Evolutionary conservation across 2,888 invertebrate species (phyloP).

Genomic region (Cheilosia variabilis): DNA sequence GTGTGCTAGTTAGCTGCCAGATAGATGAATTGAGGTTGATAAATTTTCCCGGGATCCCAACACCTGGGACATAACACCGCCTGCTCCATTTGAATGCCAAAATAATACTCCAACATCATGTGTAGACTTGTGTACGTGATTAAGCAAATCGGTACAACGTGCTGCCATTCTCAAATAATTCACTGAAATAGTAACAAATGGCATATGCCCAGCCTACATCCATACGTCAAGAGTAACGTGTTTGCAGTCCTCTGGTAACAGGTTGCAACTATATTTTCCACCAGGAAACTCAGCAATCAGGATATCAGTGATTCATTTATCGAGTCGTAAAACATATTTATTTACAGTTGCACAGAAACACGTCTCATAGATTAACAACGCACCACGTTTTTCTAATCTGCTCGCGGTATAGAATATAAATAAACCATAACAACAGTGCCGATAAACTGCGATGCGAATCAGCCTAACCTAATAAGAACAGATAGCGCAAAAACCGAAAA

Average conservation of each 20-base stretch:
- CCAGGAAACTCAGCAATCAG: not conserved
- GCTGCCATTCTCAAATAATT: not conserved
- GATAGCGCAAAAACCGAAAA: not conserved
- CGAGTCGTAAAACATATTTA: not conserved
- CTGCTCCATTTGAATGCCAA: too few species aligned
- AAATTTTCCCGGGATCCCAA: too few species aligned
- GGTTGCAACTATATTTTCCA: not conserved
- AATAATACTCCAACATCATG: too few species aligned
- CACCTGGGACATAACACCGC: too few species aligned
- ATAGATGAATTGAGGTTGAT: too few species aligned
- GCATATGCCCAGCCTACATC: not conserved
- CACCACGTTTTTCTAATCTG: not conserved
- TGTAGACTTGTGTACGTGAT: too few species aligned
- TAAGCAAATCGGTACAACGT: not conserved
- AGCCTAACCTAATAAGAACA: not conserved
- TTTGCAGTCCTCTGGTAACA: not conserved
- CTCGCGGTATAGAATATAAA: conserved; percentile 7
- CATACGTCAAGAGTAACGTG: not conserved
- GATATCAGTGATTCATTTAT: not conserved
- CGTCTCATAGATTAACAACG: conserved; percentile 4
- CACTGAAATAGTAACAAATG: not conserved
- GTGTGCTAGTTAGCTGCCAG: too few species aligned
- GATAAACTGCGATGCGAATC: not conserved
- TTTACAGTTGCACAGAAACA: not conserved
- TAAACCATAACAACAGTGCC: not conserved